Base-by-base conservation (phyloP, 2,797 vertebrate genomes). In the Melanotaenia nigrans region DNA sequence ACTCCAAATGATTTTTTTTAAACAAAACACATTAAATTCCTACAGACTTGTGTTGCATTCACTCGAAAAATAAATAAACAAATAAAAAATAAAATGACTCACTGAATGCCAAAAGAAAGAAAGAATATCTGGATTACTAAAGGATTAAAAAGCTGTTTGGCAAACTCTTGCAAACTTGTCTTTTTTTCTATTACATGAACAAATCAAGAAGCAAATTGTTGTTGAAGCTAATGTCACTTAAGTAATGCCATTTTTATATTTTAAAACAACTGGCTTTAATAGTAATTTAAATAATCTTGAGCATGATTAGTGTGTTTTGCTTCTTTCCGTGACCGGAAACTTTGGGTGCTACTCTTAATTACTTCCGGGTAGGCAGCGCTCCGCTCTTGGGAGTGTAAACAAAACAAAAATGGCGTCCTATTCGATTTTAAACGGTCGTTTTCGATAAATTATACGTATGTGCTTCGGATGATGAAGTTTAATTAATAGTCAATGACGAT, bases 261-360 rank as follows among this genome's bases (percentile, higher is more conserved):
- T 82, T 10, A 30, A 30, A 30, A 30, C 0, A 81, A 85, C 35
- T 3, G 4, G 51, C 32, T 60, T 5, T 71, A 2, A 56, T 6
- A 40, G 25, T 55, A 10, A 68, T 25, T 22, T 16, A 49, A 22
- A 49, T 0, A 1, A 1, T 56, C 2, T 67, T 66, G 1, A 25
- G 32, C 32, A 33, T 32, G 33, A 38, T 55, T 36, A 16, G 16
- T 2, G 0, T 2, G 38, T 14, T 40, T 40, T 1, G 7, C 16
- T 70, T 67, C 78, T 86, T 88, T 85, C 75, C 84, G 47, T 83
- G 77, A 35, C 63, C 1, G 81, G 81, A 84, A 73, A 18, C 57
- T 0, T 5, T 14, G 12, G n/a, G 56, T 62, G 14, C 6, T 2
- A 5, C 35, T 2, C 13, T 0, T 0, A 69, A 73, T 33, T 16